Evolutionary conservation across 2,888 invertebrate species (phyloP), one percentile per base, ranked within the genome.

Genomic region (Eupeodes latifasciatus): DNA sequence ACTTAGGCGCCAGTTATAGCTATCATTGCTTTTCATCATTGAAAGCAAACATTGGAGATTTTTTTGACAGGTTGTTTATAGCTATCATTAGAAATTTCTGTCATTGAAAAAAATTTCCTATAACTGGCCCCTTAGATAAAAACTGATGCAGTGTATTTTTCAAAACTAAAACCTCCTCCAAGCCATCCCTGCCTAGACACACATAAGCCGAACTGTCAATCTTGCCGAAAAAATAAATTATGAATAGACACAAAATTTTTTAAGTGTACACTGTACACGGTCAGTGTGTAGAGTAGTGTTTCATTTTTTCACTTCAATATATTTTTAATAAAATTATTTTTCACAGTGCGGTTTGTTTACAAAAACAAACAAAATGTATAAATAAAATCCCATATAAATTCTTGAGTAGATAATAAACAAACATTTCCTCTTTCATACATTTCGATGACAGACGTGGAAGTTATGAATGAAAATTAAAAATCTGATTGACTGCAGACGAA

Each of bases 291-390:
- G n/a, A 19, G 14, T 40, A 14, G 34, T 59, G 57, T 47, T 6
- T n/a, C 16, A 40, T 57, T 74, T 62, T 16, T 53, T 55, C 36
- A 5, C 16, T 59, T 62, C 10, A 7, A 19, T 19, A 47, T 40
- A 61, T 44, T 80, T 71, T 69, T 51, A 51, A 67, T 64, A 64
- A 81, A 78, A 78, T 19, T 36, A 74, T 78, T 81, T 78, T 69
- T 84, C 34, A 57, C 85, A 78, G 85, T 81, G 85, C 78, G 64
- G 44, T 85, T 84, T 85, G 81, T 85, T 81, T 85, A 85, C 88
- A 84, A 81, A 84, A 81, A 81, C 57, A 69, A 57, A 62, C n/a
- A 49, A 51, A 62, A 49, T 11, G 47, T 55, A 61, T 16, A 74
- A 64, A 19, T 53, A 69, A 77, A 19, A 75, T 62, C 12, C 19